These are phyloP conservation scores for Galemys pyrenaicus DNA, from an alignment of 2,113 vertebrate species.

Conservation along the genomic window DNA sequence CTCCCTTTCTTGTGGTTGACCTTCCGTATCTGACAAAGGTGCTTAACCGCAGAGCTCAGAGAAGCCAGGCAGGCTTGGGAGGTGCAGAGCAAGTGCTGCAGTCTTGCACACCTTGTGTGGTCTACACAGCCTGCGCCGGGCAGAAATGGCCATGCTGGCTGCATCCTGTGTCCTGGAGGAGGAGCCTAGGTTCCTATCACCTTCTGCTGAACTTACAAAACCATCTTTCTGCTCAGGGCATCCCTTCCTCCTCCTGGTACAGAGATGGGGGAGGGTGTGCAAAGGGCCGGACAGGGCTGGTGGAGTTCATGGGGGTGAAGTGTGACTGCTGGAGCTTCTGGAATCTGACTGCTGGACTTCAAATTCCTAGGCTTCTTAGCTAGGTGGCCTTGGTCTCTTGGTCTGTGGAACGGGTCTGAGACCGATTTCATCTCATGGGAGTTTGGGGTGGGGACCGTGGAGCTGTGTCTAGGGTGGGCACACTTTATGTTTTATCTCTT, in stretches of 20 bases:
- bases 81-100: neutral
- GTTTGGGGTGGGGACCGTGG: too few relatives aligned
- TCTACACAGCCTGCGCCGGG: neutral
- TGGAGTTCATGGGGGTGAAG: rapidly evolving
- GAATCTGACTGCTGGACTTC: too few relatives aligned
- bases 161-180: neutral
- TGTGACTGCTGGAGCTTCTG: neutral
- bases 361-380: too few relatives aligned
- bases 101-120: neutral
- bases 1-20: too few relatives aligned
- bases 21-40: neutral
- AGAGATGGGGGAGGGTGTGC: rapidly evolving
- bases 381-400: neutral
- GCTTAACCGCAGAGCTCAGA: neutral
- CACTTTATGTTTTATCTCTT: neutral
- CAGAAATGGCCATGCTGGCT: neutral
- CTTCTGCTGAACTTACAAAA: neutral
- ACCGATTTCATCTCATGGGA: neutral
- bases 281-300: rapidly evolving
- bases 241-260: rapidly evolving
- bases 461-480: neutral
- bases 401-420: neutral
- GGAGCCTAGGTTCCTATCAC: neutral
- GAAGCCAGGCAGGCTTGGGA: neutral
- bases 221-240: neutral